A percentile compares a stretch with the other conserved stretches of the same genome.
phyloP scores from a whole-genome alignment of 2,113 vertebrate genomes.

The Pholis gunnellus region DNA sequence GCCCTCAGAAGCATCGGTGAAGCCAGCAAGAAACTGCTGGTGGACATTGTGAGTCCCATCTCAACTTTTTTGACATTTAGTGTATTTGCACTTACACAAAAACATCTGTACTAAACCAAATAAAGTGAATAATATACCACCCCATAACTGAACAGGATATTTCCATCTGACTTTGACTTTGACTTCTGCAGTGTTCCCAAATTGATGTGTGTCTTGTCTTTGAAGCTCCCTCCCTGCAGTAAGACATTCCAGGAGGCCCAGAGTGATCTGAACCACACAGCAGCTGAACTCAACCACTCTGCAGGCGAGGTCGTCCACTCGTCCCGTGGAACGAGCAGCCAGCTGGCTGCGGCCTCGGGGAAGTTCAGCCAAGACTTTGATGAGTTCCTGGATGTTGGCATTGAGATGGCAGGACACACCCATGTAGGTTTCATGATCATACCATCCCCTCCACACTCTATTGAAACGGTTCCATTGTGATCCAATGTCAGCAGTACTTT shows the following conservation, averaged over 20 bases:
- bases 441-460: constrained; percentile 1
- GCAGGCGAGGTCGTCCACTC: constrained; percentile 98
- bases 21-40: constrained; percentile 97
- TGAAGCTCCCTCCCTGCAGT: constrained; percentile 92
- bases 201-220: constrained; percentile 32
- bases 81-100: constrained; percentile 5
- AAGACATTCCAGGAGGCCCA: constrained; percentile 99
- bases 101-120: neutral
- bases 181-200: constrained; percentile 4
- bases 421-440: constrained; percentile 84
- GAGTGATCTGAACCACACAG: constrained; percentile 96
- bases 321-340: constrained; percentile 92
- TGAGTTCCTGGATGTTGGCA: constrained; percentile 97
- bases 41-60: constrained; percentile 90
- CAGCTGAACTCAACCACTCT: constrained; percentile 97
- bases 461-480: constrained; percentile 9
- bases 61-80: constrained; percentile 25
- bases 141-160: neutral
- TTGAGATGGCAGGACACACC: constrained; percentile 99
- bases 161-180: constrained; percentile 31
- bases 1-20: constrained; percentile 98
- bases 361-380: constrained; percentile 99
- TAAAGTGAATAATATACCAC: neutral
- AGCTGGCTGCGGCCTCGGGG: constrained; percentile 94
- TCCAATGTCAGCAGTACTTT: constrained; percentile 3